Evolutionary conservation across 2,797 vertebrate species (phyloP).

Genomic region (Takifugu rubripes): DNA sequence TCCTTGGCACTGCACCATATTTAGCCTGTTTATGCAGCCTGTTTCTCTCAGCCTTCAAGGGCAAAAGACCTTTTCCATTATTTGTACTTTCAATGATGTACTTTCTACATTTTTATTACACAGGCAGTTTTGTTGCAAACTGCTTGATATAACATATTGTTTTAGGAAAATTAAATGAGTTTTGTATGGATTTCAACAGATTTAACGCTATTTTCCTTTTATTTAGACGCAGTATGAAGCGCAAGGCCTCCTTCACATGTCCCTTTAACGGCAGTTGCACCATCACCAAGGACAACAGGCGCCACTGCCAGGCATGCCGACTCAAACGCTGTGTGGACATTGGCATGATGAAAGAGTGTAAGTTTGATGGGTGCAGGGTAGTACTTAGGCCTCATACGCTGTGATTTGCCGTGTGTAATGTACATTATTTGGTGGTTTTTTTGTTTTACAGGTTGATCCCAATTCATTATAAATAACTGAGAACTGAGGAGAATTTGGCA

Average conservation of each 20-base stretch:
- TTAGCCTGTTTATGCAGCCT: conserved; percentile 16
- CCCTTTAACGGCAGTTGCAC: conserved; percentile 90
- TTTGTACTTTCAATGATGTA: conserved; percentile 11
- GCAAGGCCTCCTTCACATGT: conserved; percentile 90
- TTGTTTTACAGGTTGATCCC: neutral
- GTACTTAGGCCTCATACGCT: neutral
- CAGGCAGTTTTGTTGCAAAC: no score
- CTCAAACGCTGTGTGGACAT: conserved; percentile 87
- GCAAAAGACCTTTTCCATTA: conserved; percentile 38
- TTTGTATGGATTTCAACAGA: neutral
- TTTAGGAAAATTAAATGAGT: neutral
- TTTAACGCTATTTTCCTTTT: neutral
- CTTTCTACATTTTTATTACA: neutral
- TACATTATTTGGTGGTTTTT: neutral
- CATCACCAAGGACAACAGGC: conserved; percentile 98
- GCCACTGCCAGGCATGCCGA: conserved; percentile 96
- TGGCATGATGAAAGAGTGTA: conserved; percentile 86
- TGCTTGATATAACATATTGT: neutral
- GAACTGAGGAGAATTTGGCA: neutral
- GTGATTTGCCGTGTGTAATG: conserved; percentile 1
- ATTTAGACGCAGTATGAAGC: conserved; percentile 93
- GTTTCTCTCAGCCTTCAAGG: conserved; percentile 20
- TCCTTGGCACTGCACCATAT: conserved; percentile 35
- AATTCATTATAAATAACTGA: neutral
- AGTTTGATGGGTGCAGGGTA: conserved; percentile 74